These are phyloP conservation scores for Drosophila sechellia DNA, from an alignment of 1,140 invertebrate genomes.

Conservation along the genomic window DNA sequence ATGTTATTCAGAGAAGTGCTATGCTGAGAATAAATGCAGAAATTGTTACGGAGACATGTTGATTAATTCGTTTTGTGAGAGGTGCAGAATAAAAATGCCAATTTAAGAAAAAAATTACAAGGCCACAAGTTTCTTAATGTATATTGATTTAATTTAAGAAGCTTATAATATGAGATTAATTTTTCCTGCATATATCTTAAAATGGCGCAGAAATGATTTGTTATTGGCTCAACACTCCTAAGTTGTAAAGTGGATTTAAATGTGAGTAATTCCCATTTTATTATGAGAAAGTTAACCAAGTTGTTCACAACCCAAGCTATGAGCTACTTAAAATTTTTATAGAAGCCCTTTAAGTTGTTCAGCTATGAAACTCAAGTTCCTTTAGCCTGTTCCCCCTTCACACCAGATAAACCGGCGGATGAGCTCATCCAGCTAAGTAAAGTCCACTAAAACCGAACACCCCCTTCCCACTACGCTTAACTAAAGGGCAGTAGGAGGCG, in stretches of 20 bases:
- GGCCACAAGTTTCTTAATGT: no score
- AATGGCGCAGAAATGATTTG: no score
- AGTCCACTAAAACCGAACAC: slow-evolving; percentile 24
- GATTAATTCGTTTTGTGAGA: slow-evolving; percentile 5
- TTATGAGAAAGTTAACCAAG: not conserved
- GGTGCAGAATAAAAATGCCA: slow-evolving; percentile 1
- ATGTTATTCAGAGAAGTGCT: slow-evolving; percentile 9
- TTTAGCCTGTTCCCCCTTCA: not conserved
- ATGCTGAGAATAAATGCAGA: slow-evolving; percentile 7
- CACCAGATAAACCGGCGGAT: slow-evolving; percentile 26
- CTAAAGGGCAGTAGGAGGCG: slow-evolving; percentile 1
- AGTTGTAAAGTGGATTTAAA: no score
- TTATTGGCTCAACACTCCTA: no score
- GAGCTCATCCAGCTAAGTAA: slow-evolving; percentile 39
- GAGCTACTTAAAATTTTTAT: no score
- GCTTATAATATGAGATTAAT: no score
- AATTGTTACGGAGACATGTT: not conserved
- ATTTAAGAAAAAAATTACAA: not conserved
- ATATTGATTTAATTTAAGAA: no score
- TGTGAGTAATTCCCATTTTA: no score
- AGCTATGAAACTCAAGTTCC: not conserved
- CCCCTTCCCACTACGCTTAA: not conserved
- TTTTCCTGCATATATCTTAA: no score
- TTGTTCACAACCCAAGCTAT: no score
- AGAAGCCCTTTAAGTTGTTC: not conserved